Evolutionary conservation across 2,888 invertebrate genomes (phyloP), one percentile per base, ranked within the genome.

Genomic region (Papilio protenor): DNA sequence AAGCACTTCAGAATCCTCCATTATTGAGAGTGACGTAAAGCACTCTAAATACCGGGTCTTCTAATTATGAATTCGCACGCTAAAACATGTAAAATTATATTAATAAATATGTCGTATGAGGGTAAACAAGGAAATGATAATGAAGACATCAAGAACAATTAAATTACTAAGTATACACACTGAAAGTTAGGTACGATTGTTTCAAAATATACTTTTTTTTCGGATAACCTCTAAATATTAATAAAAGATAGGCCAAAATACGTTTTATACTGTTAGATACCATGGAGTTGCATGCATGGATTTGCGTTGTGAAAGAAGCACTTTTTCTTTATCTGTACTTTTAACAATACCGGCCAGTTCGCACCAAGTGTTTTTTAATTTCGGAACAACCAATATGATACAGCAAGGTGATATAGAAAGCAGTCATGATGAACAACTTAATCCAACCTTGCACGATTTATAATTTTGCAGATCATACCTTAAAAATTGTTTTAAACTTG

Each of bases 11-110:
- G 66, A n/a, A n/a, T 45, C 21, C 45, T 45, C 21, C 66, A 69
- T 69, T 69, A 69, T 69, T 69, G 21, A 45, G 45, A 69, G 45
- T 69, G 66, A 45, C 66, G 45, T 33, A 40, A 33, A 45, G 21
- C 45, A 69, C 66, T 45, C 45, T 69, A 45, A 45, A 69, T 45
- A 18, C 21, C 21, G 12, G 66, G n/a, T 45, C n/a, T 14, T 69
- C n/a, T n/a, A 18, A 69, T 69, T 45, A 69, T 69, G 45, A 69
- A 69, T 21, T 69, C 45, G 12, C 14, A 69, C 45, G 45, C 18
- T 6, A 21, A 40, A 69, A 21, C 12, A 11, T 69, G 66, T 45
- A 45, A 69, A 69, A 45, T 69, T 2, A 45, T 40, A 10, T 66
- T 40, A 66, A 40, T n/a, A 11, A 66, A 40, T n/a, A 1, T 66